Evolutionary conservation across 2,113 vertebrate species (phyloP).

Genomic region (Asarcornis scutulata): DNA sequence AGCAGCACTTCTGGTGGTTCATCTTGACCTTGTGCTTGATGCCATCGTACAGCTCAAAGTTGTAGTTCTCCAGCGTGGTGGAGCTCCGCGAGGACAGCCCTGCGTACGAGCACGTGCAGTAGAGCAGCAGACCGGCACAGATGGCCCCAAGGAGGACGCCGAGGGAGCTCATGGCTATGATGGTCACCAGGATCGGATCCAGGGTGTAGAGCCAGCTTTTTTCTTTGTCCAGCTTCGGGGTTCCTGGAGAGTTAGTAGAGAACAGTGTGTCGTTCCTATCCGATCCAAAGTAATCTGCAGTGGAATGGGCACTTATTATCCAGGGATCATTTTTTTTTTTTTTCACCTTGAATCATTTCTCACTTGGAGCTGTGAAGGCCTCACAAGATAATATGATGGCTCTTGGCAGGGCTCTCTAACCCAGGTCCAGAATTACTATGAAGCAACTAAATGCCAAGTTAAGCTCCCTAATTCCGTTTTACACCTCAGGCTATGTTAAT

Average conservation of each 20-base stretch:
- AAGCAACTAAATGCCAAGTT: not conserved
- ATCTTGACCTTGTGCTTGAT: conserved; percentile 99
- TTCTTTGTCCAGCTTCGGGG: conserved; percentile 86
- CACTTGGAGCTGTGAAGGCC: not conserved
- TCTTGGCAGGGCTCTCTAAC: not conserved
- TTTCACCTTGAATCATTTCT: not conserved
- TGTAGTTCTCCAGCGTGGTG: conserved; percentile 98
- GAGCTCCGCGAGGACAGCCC: conserved; percentile 94
- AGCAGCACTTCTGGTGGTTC: conserved; percentile 98
- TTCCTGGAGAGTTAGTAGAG: conserved; percentile 76
- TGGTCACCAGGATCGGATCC: conserved; percentile 97
- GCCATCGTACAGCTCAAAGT: conserved; percentile 95
- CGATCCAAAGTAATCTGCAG: conserved; percentile 77
- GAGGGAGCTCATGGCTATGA: conserved; percentile 98
- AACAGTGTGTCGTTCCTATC: conserved; percentile 77
- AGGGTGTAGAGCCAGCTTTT: conserved; percentile 94
- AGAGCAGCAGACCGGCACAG: conserved; percentile 92
- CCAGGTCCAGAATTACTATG: not conserved
- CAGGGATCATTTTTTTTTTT: not conserved
- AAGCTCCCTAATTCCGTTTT: not conserved
- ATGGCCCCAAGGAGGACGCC: conserved; percentile 93
- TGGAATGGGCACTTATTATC: conserved; percentile 56
- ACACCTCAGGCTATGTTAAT: not conserved
- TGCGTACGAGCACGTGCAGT: conserved; percentile 94
- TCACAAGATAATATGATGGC: not conserved